phyloP scores from a whole-genome alignment of 2,113 vertebrate genomes.

The Lampris incognitus region DNA sequence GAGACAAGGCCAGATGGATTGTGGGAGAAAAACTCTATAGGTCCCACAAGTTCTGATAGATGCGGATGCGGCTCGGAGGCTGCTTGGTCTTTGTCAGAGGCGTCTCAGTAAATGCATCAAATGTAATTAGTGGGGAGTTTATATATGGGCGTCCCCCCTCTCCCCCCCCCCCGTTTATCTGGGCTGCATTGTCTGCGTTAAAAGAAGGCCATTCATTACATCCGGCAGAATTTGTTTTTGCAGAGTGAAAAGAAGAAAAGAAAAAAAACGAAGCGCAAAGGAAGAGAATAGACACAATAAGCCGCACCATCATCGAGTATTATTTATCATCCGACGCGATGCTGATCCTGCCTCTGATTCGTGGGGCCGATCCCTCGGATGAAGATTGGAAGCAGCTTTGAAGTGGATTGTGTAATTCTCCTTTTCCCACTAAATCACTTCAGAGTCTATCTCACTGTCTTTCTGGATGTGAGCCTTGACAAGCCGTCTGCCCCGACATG shows the following conservation, averaged over 20 bases:
- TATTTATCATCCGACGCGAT: neutral
- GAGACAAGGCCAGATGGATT: conserved; percentile 79
- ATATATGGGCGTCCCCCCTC: conserved; percentile 71
- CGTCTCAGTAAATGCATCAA: conserved; percentile 75
- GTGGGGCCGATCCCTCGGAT: neutral
- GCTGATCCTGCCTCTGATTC: conserved; percentile 3
- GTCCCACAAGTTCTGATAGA: conserved; percentile 78
- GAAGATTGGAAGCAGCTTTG: neutral
- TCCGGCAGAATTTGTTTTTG: conserved; percentile 55
- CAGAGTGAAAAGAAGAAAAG: conserved; percentile 5
- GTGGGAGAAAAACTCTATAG: conserved; percentile 71
- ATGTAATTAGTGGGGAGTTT: conserved; percentile 76
- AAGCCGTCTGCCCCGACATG: conserved; percentile 15
- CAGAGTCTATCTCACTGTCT: conserved; percentile 15
- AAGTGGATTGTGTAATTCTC: no score
- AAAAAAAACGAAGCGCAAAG: no score
- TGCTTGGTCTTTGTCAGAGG: conserved; percentile 54
- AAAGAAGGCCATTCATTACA: conserved; percentile 60
- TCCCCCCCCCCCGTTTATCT: conserved; percentile 57
- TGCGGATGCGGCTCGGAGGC: conserved; percentile 75
- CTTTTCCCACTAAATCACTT: neutral
- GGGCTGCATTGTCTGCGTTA: conserved; percentile 64
- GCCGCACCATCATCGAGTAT: conserved; percentile 16
- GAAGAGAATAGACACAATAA: no score
- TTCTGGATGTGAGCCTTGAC: conserved; percentile 17